phyloP scores from a whole-genome alignment of 2,888 invertebrate species.

The Sminthurides aquaticus region DNA sequence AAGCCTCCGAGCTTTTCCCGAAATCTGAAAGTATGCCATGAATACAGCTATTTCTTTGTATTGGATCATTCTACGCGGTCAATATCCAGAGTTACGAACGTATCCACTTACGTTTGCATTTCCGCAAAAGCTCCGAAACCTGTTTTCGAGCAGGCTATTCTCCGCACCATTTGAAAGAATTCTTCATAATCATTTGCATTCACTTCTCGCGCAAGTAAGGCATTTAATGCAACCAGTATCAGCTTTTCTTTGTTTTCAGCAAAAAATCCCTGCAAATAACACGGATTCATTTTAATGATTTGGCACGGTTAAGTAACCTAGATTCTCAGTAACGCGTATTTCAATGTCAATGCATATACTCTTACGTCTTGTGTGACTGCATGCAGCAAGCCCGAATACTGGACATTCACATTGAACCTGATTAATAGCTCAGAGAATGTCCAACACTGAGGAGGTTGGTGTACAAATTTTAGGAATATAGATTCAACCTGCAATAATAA shows the following conservation, averaged over 20 bases:
- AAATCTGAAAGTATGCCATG: conserved; percentile 65
- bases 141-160: conserved; percentile 93
- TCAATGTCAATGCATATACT: too few species aligned
- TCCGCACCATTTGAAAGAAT: conserved; percentile 86
- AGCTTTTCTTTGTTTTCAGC: conserved; percentile 97
- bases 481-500: conserved; percentile 65
- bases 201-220: conserved; percentile 67
- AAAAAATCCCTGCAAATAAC: conserved; percentile 72
- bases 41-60: too few species aligned
- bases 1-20: conserved; percentile 89
- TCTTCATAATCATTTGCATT: conserved; percentile 67
- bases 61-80: not conserved
- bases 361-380: conserved; percentile 93
- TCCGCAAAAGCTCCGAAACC: conserved; percentile 94
- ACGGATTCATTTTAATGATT: too few species aligned
- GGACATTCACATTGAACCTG: conserved; percentile 93
- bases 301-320: too few species aligned
- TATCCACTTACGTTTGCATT: conserved; percentile 61
- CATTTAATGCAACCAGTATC: conserved; percentile 80
- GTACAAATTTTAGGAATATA: conserved; percentile 72
- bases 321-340: too few species aligned
- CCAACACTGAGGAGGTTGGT: conserved; percentile 58
- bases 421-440: conserved; percentile 74
- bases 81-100: not conserved
- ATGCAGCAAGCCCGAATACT: conserved; percentile 93